phyloP scores from a whole-genome alignment of 1,140 invertebrate species.

The Hyposmocoma kahamanoa region DNA sequence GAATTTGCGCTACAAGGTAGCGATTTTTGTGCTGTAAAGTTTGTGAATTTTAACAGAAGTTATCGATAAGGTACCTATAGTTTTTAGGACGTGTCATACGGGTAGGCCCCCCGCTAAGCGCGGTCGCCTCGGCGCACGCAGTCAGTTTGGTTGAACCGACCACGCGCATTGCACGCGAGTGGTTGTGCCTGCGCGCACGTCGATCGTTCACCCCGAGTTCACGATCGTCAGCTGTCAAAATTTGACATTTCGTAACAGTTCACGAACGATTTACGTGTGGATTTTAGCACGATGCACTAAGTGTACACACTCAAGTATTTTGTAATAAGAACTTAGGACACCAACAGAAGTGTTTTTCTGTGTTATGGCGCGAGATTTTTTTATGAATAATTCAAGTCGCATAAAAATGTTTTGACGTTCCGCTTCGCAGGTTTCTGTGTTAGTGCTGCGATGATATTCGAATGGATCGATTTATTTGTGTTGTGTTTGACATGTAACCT shows the following conservation, averaged over 20 bases:
- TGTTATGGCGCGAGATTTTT: conserved; percentile 32
- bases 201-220: conserved; percentile 50
- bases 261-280: conserved; percentile 25
- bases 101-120: conserved; percentile 46
- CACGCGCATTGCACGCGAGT: conserved; percentile 36
- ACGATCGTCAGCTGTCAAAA: conserved; percentile 61
- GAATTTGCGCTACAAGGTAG: conserved; percentile 18
- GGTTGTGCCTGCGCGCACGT: conserved; percentile 33
- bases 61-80: conserved; percentile 56
- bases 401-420: conserved; percentile 37
- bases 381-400: conserved; percentile 34
- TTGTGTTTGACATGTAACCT: conserved; percentile 32
- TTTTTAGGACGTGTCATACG: conserved; percentile 41
- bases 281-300: conserved; percentile 17
- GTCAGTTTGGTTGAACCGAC: conserved; percentile 41
- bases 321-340: background rate
- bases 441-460: conserved; percentile 44
- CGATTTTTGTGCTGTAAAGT: conserved; percentile 38
- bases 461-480: conserved; percentile 24
- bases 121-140: conserved; percentile 13
- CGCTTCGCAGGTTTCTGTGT: conserved; percentile 30
- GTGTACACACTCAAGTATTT: background rate
- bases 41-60: conserved; percentile 44
- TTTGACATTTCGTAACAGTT: conserved; percentile 52
- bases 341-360: conserved; percentile 6